Percentiles rank a stretch among this genome's conserved stretches.
Conservation (phyloP, 2,797 vertebrate genomes). For the Tolypeutes matacus region DNA sequence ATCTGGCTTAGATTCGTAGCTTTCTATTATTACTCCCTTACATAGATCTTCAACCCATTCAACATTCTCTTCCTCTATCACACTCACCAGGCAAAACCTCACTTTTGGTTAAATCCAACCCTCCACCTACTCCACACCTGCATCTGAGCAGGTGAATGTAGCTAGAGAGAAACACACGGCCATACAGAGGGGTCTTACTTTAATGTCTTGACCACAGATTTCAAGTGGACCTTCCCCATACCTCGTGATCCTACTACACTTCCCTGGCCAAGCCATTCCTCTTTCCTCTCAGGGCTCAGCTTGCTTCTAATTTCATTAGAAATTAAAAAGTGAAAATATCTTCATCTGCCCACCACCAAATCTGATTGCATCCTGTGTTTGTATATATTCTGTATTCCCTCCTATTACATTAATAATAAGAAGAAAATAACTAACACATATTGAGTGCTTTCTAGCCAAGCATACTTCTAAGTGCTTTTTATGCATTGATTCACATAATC, state of each 20-base stretch:
- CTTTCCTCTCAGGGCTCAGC: neutral
- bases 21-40: neutral
- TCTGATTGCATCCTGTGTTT: neutral
- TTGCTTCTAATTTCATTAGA: neutral
- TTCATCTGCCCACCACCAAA: neutral
- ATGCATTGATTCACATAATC: neutral
- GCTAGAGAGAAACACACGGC: neutral
- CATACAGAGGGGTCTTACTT: neutral
- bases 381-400: neutral
- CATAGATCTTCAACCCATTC: too few relatives aligned
- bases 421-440: neutral
- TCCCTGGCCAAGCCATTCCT: neutral
- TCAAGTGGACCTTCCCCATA: neutral
- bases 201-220: too few relatives aligned
- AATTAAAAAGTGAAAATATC: neutral
- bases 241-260: neutral
- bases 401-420: neutral
- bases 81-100: neutral
- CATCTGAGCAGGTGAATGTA: neutral
- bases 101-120: neutral
- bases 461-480: neutral
- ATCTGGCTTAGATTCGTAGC: neutral
- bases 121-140: neutral
- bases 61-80: neutral
- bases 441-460: neutral